These are phyloP conservation scores for Staurois parvus DNA, from an alignment of 2,797 vertebrate genomes.

Conservation along the genomic window DNA sequence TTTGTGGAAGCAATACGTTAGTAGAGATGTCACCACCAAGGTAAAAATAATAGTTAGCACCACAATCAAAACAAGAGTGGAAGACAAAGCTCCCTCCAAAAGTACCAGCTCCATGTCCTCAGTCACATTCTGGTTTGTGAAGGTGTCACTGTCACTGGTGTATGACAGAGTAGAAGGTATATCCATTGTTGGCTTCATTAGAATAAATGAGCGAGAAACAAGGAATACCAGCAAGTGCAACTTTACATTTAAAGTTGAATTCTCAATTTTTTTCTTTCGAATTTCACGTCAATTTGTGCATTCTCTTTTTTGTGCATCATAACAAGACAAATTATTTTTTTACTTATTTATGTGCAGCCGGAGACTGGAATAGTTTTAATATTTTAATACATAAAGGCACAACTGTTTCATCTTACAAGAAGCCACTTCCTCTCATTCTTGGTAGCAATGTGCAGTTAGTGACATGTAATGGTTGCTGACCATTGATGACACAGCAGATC, in stretches of 20 bases:
- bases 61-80: conserved; percentile 72
- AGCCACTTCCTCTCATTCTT: background rate
- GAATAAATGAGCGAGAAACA: conserved; percentile 14
- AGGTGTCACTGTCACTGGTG: conserved; percentile 57
- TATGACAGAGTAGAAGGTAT: conserved; percentile 64
- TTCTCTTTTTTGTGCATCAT: background rate
- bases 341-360: background rate
- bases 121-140: conserved; percentile 66
- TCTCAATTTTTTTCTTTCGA: background rate
- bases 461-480: background rate
- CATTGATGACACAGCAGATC: conserved; percentile 3
- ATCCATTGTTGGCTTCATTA: conserved; percentile 72
- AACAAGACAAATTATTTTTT: background rate
- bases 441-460: background rate
- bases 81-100: conserved; percentile 72
- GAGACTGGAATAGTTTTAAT: background rate
- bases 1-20: conserved; percentile 78
- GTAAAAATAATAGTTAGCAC: conserved; percentile 73
- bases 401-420: background rate
- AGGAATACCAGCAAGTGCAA: background rate
- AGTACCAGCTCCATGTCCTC: conserved; percentile 64
- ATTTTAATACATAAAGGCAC: no score
- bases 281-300: background rate
- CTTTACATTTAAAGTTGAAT: background rate
- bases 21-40: conserved; percentile 71